A percentile compares a stretch with the other conserved stretches of the same genome.
These are phyloP conservation scores for Phrixothrix hirtus DNA, from an alignment of 2,888 invertebrate species.

Conservation along the genomic window DNA sequence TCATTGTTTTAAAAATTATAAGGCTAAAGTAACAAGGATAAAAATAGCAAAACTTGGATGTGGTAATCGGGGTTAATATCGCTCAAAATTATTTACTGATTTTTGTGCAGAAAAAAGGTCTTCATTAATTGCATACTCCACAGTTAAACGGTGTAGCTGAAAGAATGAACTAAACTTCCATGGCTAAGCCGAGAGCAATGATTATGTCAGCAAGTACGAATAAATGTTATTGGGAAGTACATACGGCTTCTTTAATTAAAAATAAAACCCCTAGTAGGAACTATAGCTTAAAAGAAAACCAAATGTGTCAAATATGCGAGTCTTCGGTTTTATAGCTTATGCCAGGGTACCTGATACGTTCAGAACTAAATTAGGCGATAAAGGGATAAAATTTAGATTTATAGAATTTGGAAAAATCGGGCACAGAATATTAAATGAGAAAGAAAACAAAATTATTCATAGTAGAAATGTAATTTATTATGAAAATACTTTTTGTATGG, in stretches of 20 bases:
- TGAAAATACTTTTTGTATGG: constrained; percentile 4
- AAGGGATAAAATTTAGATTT: constrained; percentile 21
- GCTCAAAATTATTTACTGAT: too few relatives aligned
- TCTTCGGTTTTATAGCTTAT: constrained; percentile 24
- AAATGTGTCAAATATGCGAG: constrained; percentile 18
- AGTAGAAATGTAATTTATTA: constrained; percentile 3
- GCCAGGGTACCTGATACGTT: too few relatives aligned
- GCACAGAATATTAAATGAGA: background rate
- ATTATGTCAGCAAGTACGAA: constrained; percentile 32
- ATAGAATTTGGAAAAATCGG: constrained; percentile 16
- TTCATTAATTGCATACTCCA: constrained; percentile 11
- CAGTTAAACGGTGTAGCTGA: constrained; percentile 36
- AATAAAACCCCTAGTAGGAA: too few relatives aligned
- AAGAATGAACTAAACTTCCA: constrained; percentile 36
- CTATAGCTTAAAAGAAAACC: constrained; percentile 23
- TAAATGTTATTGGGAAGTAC: constrained; percentile 1
- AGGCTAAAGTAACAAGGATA: constrained; percentile 9
- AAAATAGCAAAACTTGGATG: too few relatives aligned
- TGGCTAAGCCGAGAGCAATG: constrained; percentile 34
- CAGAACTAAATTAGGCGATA: constrained; percentile 21
- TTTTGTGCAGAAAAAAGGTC: too few relatives aligned
- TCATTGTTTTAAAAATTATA: constrained; percentile 21
- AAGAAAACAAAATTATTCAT: too few relatives aligned
- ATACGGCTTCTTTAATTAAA: too few relatives aligned
- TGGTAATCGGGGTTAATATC: too few relatives aligned